Conservation (phyloP, 2,888 invertebrate species). For the Meteorus cinctellus region DNA sequence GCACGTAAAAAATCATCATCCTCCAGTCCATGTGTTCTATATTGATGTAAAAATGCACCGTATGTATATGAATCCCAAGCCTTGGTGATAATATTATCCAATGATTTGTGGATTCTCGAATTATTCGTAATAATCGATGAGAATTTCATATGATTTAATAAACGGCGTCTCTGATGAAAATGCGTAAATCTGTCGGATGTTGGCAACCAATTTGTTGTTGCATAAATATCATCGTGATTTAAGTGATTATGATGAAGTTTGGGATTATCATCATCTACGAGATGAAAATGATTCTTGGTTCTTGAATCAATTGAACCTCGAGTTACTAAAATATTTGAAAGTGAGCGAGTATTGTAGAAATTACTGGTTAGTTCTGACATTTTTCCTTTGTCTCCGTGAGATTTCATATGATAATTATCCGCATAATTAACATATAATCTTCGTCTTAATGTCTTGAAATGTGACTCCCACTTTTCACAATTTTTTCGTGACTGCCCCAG, state of each 20-base stretch:
- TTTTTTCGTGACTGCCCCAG: conserved; percentile 1
- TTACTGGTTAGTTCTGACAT: conserved; percentile 6
- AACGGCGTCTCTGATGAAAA: conserved; percentile 69
- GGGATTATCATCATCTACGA: conserved; percentile 56
- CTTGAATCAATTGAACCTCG: conserved; percentile 61
- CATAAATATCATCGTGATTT: conserved; percentile 67
- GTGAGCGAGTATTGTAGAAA: conserved; percentile 50
- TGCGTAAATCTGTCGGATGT: conserved; percentile 64
- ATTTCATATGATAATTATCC: conserved; percentile 35
- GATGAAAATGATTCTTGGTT: conserved; percentile 22
- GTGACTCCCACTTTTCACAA: conserved; percentile 69
- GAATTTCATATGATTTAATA: conserved; percentile 72
- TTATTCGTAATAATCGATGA: conserved; percentile 73
- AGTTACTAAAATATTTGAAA: conserved; percentile 73
- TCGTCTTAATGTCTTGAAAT: conserved; percentile 65
- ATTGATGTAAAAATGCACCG: conserved; percentile 75
- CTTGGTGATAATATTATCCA: conserved; percentile 72
- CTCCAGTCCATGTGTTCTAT: conserved; percentile 73
- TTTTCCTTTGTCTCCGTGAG: conserved; percentile 12
- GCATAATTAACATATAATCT: conserved; percentile 55
- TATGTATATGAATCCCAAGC: conserved; percentile 74
- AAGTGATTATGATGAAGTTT: conserved; percentile 60
- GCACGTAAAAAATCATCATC: conserved; percentile 74
- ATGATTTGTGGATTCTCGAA: conserved; percentile 67
- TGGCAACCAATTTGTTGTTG: conserved; percentile 68